phyloP scores from a whole-genome alignment of 2,797 vertebrate species.

The Syngnathus rostellatus region DNA sequence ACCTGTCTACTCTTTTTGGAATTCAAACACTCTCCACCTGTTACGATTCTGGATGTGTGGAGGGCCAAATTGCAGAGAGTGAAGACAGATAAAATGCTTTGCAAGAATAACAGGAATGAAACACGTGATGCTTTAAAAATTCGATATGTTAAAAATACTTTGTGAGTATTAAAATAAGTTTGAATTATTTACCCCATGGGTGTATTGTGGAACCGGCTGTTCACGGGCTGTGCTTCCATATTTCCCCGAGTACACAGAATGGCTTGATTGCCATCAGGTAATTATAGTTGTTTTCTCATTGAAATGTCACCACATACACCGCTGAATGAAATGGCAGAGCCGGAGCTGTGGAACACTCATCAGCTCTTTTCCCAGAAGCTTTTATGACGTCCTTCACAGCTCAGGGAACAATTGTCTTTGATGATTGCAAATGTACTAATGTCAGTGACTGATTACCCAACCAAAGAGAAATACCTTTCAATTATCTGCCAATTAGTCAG shows the following conservation, averaged over 20 bases:
- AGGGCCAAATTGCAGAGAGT: too few species aligned
- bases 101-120: background rate
- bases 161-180: background rate
- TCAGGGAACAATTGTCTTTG: constrained; percentile 16
- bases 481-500: constrained; percentile 27
- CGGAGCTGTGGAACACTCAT: background rate
- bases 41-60: too few species aligned
- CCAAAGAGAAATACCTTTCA: constrained; percentile 7
- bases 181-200: background rate
- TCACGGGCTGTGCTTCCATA: background rate
- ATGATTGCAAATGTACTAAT: constrained; percentile 30
- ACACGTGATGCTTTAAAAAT: background rate
- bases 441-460: constrained; percentile 1
- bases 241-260: background rate
- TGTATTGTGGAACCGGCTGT: background rate
- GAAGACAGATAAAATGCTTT: too few species aligned
- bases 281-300: background rate
- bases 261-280: constrained; percentile 1
- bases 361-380: constrained; percentile 19
- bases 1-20: background rate
- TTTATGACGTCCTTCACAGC: constrained; percentile 11
- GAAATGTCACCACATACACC: background rate
- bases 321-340: constrained; percentile 6
- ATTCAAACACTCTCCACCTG: background rate
- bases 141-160: background rate